Evolutionary conservation across 1,140 invertebrate species (phyloP).

Genomic region (Drosophila ironensis): DNA sequence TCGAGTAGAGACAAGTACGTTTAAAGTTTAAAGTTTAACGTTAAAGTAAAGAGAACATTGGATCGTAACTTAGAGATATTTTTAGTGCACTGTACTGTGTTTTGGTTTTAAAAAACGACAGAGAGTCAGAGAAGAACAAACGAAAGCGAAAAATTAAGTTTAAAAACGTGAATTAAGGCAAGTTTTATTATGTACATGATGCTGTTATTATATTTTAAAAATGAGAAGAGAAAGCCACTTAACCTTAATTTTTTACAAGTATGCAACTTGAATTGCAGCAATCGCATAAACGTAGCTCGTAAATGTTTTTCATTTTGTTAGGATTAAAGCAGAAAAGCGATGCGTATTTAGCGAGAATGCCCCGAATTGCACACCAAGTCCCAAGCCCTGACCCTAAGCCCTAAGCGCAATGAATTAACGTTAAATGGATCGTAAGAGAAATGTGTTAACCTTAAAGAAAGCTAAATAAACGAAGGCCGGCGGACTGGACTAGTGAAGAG

Average conservation of each 20-base stretch:
- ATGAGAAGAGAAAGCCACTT: slow-evolving; percentile 62
- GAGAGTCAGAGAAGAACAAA: slow-evolving; percentile 41
- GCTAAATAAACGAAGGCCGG: slow-evolving; percentile 36
- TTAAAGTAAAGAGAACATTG: background rate
- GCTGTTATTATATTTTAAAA: slow-evolving; percentile 79
- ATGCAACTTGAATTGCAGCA: slow-evolving; percentile 40
- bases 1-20: slow-evolving; percentile 9
- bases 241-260: slow-evolving; percentile 61
- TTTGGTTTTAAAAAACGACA: slow-evolving; percentile 76
- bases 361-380: slow-evolving; percentile 37
- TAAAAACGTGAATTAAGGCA: slow-evolving; percentile 66
- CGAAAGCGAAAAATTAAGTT: slow-evolving; percentile 31
- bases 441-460: slow-evolving; percentile 64
- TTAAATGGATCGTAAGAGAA: slow-evolving; percentile 34
- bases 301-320: slow-evolving; percentile 66
- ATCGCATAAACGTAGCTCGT: slow-evolving; percentile 56
- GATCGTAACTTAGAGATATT: slow-evolving; percentile 50
- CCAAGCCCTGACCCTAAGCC: slow-evolving; percentile 29
- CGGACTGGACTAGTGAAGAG: no score
- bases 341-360: slow-evolving; percentile 20
- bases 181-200: slow-evolving; percentile 78
- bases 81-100: slow-evolving; percentile 76
- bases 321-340: slow-evolving; percentile 40
- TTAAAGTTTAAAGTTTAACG: slow-evolving; percentile 16
- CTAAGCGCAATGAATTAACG: slow-evolving; percentile 28